Percentiles rank a stretch among this genome's conserved stretches.
Evolutionary conservation across 2,113 vertebrate genomes (phyloP).

Genomic region (Platysteira castanea): DNA sequence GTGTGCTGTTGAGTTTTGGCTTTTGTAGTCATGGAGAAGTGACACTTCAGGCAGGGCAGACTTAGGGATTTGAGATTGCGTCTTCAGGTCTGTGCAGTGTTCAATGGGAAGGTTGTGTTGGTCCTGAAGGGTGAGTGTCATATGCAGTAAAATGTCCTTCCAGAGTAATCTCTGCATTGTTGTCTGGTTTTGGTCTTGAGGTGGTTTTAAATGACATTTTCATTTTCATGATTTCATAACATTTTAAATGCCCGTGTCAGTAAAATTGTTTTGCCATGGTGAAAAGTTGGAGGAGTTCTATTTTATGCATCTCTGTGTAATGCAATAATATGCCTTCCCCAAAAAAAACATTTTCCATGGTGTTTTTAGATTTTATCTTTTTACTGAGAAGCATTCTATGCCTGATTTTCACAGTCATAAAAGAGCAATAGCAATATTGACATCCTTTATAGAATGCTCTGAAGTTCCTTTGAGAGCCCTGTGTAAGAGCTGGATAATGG

Average conservation of each 20-base stretch:
- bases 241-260: not conserved
- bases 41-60: not conserved
- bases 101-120: not conserved
- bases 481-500: not conserved
- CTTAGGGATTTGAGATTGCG: not conserved
- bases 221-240: not conserved
- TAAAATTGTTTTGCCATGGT: not conserved
- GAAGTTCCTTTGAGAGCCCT: not conserved
- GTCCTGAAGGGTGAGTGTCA: not conserved
- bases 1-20: not conserved
- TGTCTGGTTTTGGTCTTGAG: not conserved
- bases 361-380: not conserved
- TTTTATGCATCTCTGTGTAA: not conserved
- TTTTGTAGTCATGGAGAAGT: not conserved
- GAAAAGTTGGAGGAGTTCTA: not conserved
- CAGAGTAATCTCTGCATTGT: not conserved
- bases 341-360: not conserved
- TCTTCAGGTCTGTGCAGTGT: not conserved
- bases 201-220: not conserved
- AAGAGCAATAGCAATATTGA: not conserved
- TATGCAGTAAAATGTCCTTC: not conserved
- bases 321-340: not conserved
- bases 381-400: not conserved
- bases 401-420: not conserved
- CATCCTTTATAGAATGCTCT: not conserved